These are phyloP conservation scores for Venustaconcha ellipsiformis DNA, from an alignment of 1,140 invertebrate genomes.

Conservation along the genomic window DNA sequence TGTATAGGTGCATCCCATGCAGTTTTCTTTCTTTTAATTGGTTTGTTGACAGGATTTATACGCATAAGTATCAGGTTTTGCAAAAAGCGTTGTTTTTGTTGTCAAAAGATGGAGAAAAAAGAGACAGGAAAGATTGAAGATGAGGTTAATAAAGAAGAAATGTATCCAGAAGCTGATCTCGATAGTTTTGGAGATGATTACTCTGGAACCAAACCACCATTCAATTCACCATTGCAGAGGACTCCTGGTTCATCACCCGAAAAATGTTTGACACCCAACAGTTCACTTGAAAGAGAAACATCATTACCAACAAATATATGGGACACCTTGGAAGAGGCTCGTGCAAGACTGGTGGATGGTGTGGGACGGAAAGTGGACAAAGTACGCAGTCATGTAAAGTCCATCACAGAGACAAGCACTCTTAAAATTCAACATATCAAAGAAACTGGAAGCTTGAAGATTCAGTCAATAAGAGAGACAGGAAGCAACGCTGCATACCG, in stretches of 20 bases:
- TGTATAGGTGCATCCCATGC: slow-evolving; percentile 38
- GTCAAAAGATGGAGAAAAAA: slow-evolving; percentile 4
- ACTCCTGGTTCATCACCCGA: slow-evolving; percentile 35
- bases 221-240: slow-evolving; percentile 33
- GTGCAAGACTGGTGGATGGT: slow-evolving; percentile 44
- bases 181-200: slow-evolving; percentile 20
- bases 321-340: slow-evolving; percentile 59
- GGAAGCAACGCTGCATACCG: slow-evolving; percentile 51
- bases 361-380: slow-evolving; percentile 56
- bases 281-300: slow-evolving; percentile 5
- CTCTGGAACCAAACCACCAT: slow-evolving; percentile 15
- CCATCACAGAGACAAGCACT: slow-evolving; percentile 25
- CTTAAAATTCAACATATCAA: slow-evolving; percentile 49
- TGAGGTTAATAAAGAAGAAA: slow-evolving; percentile 1
- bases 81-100: slow-evolving; percentile 26
- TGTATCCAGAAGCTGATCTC: slow-evolving; percentile 18
- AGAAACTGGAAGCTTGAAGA: slow-evolving; percentile 56
- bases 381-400: slow-evolving; percentile 46
- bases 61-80: slow-evolving; percentile 34
- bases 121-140: slow-evolving; percentile 14
- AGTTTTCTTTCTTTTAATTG: slow-evolving; percentile 38
- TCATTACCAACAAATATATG: slow-evolving; percentile 44
- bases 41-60: slow-evolving; percentile 46
- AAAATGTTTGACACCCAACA: slow-evolving; percentile 42
- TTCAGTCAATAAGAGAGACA: slow-evolving; percentile 57